A percentile compares a stretch with the other conserved stretches of the same genome.
These are phyloP conservation scores for Porites evermanni DNA, from an alignment of 92 coral and sea anemone species.

Conservation along the genomic window DNA sequence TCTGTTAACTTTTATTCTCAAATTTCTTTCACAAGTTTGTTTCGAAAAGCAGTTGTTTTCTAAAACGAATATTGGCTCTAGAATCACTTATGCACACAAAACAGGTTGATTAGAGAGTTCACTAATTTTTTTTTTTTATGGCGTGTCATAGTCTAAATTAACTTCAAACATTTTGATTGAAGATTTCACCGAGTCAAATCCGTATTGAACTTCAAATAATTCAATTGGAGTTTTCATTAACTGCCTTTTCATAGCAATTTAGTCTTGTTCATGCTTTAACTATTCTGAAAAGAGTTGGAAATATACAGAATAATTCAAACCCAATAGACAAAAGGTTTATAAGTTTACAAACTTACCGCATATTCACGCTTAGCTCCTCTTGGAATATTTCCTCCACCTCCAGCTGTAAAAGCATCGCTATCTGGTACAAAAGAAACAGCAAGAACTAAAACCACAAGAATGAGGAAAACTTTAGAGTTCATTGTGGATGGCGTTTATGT, in stretches of 20 bases:
- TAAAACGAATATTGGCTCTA: too few species aligned
- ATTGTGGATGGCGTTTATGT: conserved; percentile 30
- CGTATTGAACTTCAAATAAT: neutral
- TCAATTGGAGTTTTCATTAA: too few species aligned
- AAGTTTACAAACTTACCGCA: conserved; percentile 22
- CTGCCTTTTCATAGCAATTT: neutral
- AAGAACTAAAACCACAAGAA: conserved; percentile 68
- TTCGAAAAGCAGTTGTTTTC: neutral
- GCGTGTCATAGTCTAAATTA: too few species aligned
- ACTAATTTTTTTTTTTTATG: too few species aligned
- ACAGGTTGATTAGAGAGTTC: too few species aligned
- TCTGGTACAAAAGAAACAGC: conserved; percentile 73
- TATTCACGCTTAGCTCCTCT: conserved; percentile 70
- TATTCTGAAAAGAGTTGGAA: neutral
- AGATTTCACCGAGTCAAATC: too few species aligned
- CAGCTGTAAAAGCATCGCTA: conserved; percentile 85
- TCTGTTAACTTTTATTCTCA: neutral
- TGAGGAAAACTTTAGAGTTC: conserved; percentile 68
- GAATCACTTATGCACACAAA: neutral
- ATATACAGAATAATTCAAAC: neutral
- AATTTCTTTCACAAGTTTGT: neutral
- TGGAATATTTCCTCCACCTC: conserved; percentile 92
- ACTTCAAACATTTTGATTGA: too few species aligned
- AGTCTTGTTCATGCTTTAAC: neutral
- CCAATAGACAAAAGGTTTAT: neutral